Conservation (phyloP, 2,888 invertebrate genomes). For the Listrodromus nycthemerus region DNA sequence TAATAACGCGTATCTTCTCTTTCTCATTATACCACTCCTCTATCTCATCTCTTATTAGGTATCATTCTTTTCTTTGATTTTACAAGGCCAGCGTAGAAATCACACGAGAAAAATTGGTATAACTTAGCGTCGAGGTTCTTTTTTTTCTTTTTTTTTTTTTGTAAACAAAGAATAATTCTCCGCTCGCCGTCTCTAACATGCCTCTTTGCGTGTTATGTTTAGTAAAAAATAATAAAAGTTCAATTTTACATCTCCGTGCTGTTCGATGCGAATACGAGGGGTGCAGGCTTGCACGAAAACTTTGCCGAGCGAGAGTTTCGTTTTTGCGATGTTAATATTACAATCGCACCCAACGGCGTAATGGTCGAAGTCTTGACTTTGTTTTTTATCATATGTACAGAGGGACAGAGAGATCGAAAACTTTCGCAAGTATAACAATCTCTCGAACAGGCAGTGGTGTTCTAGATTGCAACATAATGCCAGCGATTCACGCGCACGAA, state of each 20-base stretch:
- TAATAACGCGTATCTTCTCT: conserved; percentile 76
- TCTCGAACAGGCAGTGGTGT: conserved; percentile 62
- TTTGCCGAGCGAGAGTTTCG: neutral
- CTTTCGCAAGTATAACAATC: conserved; percentile 20
- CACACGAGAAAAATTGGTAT: conserved; percentile 78
- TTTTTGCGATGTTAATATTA: conserved; percentile 24
- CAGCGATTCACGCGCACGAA: conserved; percentile 27
- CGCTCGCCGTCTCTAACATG: conserved; percentile 47
- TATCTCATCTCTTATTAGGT: conserved; percentile 72
- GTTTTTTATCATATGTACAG: conserved; percentile 48
- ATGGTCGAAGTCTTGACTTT: conserved; percentile 38
- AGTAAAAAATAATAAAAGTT: conserved; percentile 59
- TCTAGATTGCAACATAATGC: conserved; percentile 33
- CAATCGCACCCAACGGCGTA: conserved; percentile 45
- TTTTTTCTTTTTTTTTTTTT: conserved; percentile 25
- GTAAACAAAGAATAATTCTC: conserved; percentile 41
- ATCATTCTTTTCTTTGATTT: conserved; percentile 80
- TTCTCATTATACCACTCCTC: conserved; percentile 43
- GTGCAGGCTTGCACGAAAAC: neutral
- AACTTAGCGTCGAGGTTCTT: conserved; percentile 48
- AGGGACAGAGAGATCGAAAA: conserved; percentile 42
- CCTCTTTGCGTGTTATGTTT: conserved; percentile 54
- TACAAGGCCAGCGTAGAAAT: conserved; percentile 84
- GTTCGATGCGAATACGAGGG: conserved; percentile 42
- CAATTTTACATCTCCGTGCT: conserved; percentile 30